These are phyloP conservation scores for Aethina tumida DNA, from an alignment of 1,140 invertebrate species.

Conservation along the genomic window DNA sequence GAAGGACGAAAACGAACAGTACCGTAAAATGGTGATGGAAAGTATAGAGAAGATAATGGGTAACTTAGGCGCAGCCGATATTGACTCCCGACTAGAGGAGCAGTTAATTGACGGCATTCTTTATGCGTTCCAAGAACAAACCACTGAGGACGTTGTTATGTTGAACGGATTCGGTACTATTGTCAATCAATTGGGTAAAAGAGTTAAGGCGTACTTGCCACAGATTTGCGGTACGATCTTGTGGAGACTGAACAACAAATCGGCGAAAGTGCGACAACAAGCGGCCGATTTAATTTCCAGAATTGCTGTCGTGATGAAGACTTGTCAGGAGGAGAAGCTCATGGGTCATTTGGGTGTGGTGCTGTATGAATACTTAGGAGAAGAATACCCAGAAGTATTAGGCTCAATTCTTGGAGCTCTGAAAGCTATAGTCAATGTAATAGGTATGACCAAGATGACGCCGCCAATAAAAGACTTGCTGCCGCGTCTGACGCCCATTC, in stretches of 20 bases:
- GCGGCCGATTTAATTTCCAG: constrained; percentile 97
- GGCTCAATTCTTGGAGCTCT: constrained; percentile 96
- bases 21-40: constrained; percentile 99
- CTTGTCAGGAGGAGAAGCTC: constrained; percentile 98
- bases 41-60: constrained; percentile 99
- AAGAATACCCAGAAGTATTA: constrained; percentile 98
- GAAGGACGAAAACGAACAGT: constrained; percentile 99
- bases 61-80: constrained; percentile 94
- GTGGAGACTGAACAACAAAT: constrained; percentile 99
- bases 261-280: constrained; percentile 98
- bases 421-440: constrained; percentile 98
- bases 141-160: constrained; percentile 99
- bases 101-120: constrained; percentile 98
- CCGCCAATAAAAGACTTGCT: constrained; percentile 98
- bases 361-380: constrained; percentile 98
- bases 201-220: constrained; percentile 96
- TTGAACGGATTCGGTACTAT: constrained; percentile 97
- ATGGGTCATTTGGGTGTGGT: constrained; percentile 99
- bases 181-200: constrained; percentile 92
- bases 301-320: constrained; percentile 99
- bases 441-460: constrained; percentile 99
- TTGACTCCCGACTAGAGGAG: constrained; percentile 95
- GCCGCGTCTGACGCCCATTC: constrained; percentile 92
- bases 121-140: constrained; percentile 99
- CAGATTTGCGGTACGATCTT: constrained; percentile 99